Conservation (phyloP, 2,113 vertebrate species). For the Emydura subglobosa region DNA sequence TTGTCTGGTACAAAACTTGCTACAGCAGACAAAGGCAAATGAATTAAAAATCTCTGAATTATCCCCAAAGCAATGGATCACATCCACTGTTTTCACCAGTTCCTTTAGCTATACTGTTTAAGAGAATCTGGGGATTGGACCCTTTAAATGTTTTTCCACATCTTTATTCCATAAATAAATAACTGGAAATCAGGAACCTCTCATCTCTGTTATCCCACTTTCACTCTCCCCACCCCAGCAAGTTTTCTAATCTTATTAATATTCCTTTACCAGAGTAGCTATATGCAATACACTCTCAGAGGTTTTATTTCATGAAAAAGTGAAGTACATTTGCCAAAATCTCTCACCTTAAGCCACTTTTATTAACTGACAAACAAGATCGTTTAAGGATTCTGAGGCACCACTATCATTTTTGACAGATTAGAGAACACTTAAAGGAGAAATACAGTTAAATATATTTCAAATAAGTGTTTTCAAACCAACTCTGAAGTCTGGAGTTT, state of each 20-base stretch:
- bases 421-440: constrained; percentile 25
- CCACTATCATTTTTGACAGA: background rate
- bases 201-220: background rate
- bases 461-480: constrained; percentile 47
- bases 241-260: background rate
- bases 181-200: background rate
- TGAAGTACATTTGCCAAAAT: background rate
- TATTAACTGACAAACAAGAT: constrained; percentile 32
- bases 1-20: background rate
- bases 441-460: constrained; percentile 46
- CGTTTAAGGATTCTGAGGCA: constrained; percentile 41
- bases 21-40: background rate
- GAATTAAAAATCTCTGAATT: background rate
- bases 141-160: background rate
- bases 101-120: rapidly evolving
- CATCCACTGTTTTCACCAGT: rapidly evolving
- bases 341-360: background rate
- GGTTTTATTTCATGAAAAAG: constrained; percentile 18
- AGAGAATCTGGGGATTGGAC: background rate
- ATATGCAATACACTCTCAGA: background rate
- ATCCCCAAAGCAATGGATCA: background rate
- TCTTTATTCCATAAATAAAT: background rate
- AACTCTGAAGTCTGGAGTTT: constrained; percentile 54
- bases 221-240: background rate
- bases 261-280: background rate